Evolutionary conservation across 2,888 invertebrate genomes (phyloP).

Genomic region (Leptinotarsa haldemani): DNA sequence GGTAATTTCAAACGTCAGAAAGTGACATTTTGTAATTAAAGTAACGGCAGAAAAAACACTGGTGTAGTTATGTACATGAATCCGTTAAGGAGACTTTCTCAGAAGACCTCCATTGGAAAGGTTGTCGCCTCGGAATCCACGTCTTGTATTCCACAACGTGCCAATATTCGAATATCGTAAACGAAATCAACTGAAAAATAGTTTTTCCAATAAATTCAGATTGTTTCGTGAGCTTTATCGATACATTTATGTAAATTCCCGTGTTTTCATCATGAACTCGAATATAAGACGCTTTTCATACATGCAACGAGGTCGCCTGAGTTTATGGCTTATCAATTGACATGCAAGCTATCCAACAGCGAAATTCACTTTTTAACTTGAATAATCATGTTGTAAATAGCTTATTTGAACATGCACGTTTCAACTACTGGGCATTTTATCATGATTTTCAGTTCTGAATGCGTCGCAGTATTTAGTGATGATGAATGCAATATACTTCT

Average conservation of each 20-base stretch:
- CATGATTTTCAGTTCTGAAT: no score
- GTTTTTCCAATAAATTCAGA: neutral
- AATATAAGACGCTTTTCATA: conserved; percentile 21
- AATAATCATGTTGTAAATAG: conserved; percentile 8
- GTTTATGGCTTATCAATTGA: conserved; percentile 24
- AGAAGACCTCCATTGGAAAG: no score
- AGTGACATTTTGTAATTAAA: no score
- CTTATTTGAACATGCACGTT: conserved; percentile 14
- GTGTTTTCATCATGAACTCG: conserved; percentile 4
- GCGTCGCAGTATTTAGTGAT: no score
- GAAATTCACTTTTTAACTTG: conserved; percentile 24
- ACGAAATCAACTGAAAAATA: neutral
- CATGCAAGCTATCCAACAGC: conserved; percentile 25
- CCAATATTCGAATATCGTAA: neutral
- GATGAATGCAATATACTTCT: no score
- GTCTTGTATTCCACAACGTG: neutral
- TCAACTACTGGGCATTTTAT: neutral
- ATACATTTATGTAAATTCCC: conserved; percentile 22
- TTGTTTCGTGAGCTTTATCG: conserved; percentile 21
- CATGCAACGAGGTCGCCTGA: conserved; percentile 8
- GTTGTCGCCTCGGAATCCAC: neutral
- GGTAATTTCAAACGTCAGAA: no score
- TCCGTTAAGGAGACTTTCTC: no score
- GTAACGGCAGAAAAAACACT: no score
- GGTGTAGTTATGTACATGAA: no score